Percentiles rank a stretch among this genome's conserved stretches.
Conservation (phyloP, 2,113 vertebrate genomes). For the Anser brachyrhynchus region DNA sequence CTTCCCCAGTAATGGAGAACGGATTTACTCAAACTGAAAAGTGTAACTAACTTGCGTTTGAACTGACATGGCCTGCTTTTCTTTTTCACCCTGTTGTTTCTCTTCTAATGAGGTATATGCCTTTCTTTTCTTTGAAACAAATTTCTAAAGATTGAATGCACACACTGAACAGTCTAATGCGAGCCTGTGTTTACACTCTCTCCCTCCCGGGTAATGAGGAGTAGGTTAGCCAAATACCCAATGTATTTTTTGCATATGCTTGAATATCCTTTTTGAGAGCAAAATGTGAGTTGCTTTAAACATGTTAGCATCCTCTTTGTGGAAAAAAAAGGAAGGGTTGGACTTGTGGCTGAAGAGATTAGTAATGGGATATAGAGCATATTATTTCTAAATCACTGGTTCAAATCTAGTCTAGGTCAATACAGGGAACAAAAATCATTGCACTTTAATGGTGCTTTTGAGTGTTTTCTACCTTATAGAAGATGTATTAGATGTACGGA, state of each 20-base stretch:
- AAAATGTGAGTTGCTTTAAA: slow-evolving; percentile 2
- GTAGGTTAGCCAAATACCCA: neutral
- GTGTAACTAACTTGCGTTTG: slow-evolving; percentile 23
- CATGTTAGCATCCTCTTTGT: neutral
- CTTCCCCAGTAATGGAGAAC: slow-evolving; percentile 27
- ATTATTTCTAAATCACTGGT: slow-evolving; percentile 37
- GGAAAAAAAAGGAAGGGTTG: neutral
- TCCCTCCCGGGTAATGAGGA: slow-evolving; percentile 15
- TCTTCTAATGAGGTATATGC: slow-evolving; percentile 50
- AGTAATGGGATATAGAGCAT: slow-evolving; percentile 37
- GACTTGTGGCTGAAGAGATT: slow-evolving; percentile 39
- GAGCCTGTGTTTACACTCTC: neutral
- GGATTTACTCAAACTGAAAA: slow-evolving; percentile 64
- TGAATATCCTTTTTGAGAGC: neutral
- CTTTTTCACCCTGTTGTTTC: slow-evolving; percentile 24
- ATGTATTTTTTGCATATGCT: neutral
- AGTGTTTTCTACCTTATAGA: neutral
- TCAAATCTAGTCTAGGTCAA: slow-evolving; percentile 41
- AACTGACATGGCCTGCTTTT: slow-evolving; percentile 12
- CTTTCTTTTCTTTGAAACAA: slow-evolving; percentile 31
- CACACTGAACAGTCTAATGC: neutral
- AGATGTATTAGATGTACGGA: neutral
- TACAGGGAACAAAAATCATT: slow-evolving; percentile 8
- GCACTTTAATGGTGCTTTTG: neutral
- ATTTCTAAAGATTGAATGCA: slow-evolving; percentile 42